A percentile compares a stretch with the other conserved stretches of the same genome.
These are phyloP conservation scores for Neoitamus cyanurus DNA, from an alignment of 2,888 invertebrate genomes.

Conservation along the genomic window DNA sequence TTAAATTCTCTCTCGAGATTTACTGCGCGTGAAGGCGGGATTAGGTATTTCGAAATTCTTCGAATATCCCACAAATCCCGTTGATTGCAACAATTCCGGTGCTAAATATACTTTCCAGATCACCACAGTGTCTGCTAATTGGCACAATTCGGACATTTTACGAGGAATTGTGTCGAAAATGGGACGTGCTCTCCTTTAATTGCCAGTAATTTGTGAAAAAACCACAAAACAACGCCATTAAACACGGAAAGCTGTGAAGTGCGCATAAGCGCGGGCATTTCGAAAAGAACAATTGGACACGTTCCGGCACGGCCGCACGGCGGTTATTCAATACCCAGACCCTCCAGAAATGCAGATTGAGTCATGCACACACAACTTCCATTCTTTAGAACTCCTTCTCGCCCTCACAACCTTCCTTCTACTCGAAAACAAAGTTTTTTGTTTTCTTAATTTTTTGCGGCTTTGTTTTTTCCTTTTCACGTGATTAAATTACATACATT, in stretches of 20 bases:
- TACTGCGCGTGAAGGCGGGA: neutral
- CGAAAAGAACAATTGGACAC: conserved; percentile 5
- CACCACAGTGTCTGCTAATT: neutral
- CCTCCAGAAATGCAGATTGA: neutral
- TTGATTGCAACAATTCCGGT: neutral
- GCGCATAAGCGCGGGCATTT: neutral
- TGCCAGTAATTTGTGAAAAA: neutral
- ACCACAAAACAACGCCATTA: neutral
- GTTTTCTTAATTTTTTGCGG: neutral
- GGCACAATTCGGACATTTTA: neutral
- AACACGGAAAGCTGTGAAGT: neutral
- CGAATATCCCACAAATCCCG: neutral
- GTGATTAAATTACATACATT: neutral
- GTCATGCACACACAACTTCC: neutral
- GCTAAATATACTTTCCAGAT: neutral
- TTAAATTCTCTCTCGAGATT: neutral
- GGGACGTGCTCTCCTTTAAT: neutral
- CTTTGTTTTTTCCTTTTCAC: neutral
- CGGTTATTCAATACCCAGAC: neutral
- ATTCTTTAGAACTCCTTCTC: neutral
- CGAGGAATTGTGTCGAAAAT: neutral
- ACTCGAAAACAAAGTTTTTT: neutral
- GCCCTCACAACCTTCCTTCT: neutral
- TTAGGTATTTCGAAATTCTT: neutral
- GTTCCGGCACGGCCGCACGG: neutral